A percentile compares a stretch with the other conserved stretches of the same genome.
These are phyloP conservation scores for Hippocampus zosterae DNA, from an alignment of 2,113 vertebrate genomes.

Conservation along the genomic window DNA sequence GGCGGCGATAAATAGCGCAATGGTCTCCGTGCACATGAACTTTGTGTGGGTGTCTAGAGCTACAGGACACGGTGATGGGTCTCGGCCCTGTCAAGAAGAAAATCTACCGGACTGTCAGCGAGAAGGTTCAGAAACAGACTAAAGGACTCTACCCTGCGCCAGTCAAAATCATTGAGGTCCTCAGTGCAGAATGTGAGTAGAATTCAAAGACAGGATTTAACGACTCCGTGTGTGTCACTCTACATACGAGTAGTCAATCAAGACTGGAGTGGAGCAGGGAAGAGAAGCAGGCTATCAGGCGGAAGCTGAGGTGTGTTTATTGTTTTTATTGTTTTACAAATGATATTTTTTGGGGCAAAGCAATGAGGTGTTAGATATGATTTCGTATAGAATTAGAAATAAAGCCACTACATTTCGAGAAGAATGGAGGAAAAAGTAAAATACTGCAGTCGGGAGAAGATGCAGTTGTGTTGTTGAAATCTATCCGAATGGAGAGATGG, in stretches of 20 bases:
- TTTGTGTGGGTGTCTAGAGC: not conserved
- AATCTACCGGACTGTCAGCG: conserved; percentile 8
- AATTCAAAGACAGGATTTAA: not conserved
- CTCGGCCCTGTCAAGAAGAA: conserved; percentile 1
- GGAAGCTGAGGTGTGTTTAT: not conserved
- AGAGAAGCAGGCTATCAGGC: conserved; percentile 1
- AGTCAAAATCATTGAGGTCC: conserved; percentile 6
- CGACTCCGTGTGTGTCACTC: not conserved
- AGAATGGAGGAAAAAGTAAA: not conserved
- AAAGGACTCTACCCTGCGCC: conserved; percentile 6
- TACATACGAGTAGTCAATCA: not conserved
- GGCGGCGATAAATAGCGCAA: no score
- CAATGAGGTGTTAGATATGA: no score
- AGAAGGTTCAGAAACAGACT: conserved; percentile 7
- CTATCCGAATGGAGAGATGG: not conserved
- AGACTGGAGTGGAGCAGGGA: conserved; percentile 1
- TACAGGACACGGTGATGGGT: conserved; percentile 2
- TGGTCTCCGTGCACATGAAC: not conserved
- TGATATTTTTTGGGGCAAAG: not conserved
- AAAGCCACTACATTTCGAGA: not conserved
- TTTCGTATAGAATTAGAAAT: no score
- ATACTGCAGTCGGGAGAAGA: not conserved
- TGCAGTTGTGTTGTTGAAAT: not conserved
- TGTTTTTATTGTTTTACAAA: not conserved
- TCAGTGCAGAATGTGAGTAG: not conserved